These are phyloP conservation scores for Campoplex capitator DNA, from an alignment of 2,888 invertebrate genomes.

Conservation along the genomic window DNA sequence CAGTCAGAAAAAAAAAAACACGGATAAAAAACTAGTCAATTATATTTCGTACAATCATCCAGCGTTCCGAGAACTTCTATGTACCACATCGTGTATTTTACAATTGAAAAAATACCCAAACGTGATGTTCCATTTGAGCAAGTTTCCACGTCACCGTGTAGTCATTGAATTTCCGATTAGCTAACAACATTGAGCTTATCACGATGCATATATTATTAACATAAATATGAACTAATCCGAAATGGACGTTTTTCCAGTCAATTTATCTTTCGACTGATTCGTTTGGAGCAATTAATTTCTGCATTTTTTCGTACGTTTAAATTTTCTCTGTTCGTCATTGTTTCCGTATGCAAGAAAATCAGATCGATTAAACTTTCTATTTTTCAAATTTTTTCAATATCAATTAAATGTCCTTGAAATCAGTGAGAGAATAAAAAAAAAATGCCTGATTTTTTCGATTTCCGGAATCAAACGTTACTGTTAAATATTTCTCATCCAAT, in stretches of 20 bases:
- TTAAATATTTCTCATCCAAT: constrained; percentile 13
- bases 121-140: constrained; percentile 4
- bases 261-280: neutral
- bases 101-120: constrained; percentile 8
- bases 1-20: neutral
- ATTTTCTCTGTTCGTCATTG: neutral
- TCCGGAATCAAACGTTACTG: neutral
- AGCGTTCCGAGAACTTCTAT: neutral
- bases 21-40: neutral
- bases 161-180: constrained; percentile 46
- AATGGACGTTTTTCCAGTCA: neutral
- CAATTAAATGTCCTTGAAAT: neutral
- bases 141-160: constrained; percentile 25
- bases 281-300: neutral
- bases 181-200: neutral
- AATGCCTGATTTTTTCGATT: neutral
- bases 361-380: neutral
- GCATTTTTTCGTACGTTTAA: neutral
- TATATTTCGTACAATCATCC: neutral
- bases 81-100: neutral
- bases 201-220: constrained; percentile 10
- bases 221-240: constrained; percentile 2
- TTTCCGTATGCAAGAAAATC: neutral
- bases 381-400: neutral
- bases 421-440: neutral